Percentiles rank a stretch among this genome's conserved stretches.
phyloP scores from a whole-genome alignment of 2,888 invertebrate genomes.

The Ennomos fuscantarius region DNA sequence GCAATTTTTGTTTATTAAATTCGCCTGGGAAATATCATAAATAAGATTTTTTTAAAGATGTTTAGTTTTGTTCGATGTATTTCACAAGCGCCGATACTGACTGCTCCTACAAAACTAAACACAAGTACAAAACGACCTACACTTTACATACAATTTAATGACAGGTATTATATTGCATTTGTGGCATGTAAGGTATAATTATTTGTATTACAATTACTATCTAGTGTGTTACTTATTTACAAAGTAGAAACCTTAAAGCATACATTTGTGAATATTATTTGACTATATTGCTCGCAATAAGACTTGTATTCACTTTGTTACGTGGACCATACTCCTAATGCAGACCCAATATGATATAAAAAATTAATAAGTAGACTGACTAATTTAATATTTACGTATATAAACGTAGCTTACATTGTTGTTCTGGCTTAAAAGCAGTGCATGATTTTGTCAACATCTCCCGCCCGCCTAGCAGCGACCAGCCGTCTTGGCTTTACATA shows the following conservation, averaged over 20 bases:
- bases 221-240: conserved; percentile 11
- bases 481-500: too few relatives aligned
- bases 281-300: conserved; percentile 28
- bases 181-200: conserved; percentile 25
- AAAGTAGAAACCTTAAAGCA: conserved; percentile 16
- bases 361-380: neutral
- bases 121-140: conserved; percentile 9
- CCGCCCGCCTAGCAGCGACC: too few relatives aligned
- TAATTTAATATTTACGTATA: conserved; percentile 3
- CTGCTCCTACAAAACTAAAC: neutral
- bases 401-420: neutral
- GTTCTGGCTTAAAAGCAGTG: conserved; percentile 1
- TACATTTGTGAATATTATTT: conserved; percentile 27
- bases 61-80: too few relatives aligned
- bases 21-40: too few relatives aligned
- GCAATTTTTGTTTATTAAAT: neutral
- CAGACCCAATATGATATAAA: neutral
- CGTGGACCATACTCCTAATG: neutral
- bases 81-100: neutral
- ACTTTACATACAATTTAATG: conserved; percentile 37
- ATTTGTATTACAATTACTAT: neutral
- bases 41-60: too few relatives aligned
- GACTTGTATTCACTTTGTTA: neutral
- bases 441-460: neutral
- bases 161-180: conserved; percentile 38